These are phyloP conservation scores for Orius insidiosus DNA, from an alignment of 1,140 invertebrate genomes.

Conservation along the genomic window DNA sequence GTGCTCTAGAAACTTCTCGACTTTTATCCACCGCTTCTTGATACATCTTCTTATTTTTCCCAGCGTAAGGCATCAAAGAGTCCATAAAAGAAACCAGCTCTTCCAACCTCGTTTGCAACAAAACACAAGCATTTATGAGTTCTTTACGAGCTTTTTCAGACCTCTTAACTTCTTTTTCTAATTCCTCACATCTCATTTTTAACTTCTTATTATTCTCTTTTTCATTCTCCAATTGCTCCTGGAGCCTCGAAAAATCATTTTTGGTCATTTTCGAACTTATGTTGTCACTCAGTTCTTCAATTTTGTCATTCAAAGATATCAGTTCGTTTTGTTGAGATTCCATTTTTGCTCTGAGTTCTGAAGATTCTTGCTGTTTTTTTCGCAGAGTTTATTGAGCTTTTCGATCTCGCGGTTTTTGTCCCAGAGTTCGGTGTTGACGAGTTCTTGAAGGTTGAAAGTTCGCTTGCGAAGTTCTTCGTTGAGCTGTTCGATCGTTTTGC, in stretches of 20 bases:
- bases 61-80: conserved; percentile 34
- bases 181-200: background rate
- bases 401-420: conserved; percentile 52
- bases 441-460: conserved; percentile 38
- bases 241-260: background rate
- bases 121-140: conserved; percentile 41
- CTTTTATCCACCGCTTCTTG: conserved; percentile 35
- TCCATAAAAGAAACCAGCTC: conserved; percentile 53
- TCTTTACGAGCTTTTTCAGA: conserved; percentile 36
- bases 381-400: conserved; percentile 29
- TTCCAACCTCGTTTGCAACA: conserved; percentile 43
- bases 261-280: conserved; percentile 19
- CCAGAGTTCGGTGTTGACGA: conserved; percentile 51
- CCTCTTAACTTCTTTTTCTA: conserved; percentile 14
- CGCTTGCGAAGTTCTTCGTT: conserved; percentile 38
- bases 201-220: conserved; percentile 3
- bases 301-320: conserved; percentile 23
- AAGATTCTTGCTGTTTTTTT: conserved; percentile 24
- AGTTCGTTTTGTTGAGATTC: conserved; percentile 24
- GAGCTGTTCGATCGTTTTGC: conserved; percentile 33
- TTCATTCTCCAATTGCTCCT: background rate
- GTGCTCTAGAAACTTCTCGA: conserved; percentile 31
- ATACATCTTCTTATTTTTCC: conserved; percentile 31
- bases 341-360: conserved; percentile 23
- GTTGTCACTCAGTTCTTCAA: conserved; percentile 22